Base-by-base conservation (phyloP, 2,888 invertebrate species). In the Athripsodes cinereus region DNA sequence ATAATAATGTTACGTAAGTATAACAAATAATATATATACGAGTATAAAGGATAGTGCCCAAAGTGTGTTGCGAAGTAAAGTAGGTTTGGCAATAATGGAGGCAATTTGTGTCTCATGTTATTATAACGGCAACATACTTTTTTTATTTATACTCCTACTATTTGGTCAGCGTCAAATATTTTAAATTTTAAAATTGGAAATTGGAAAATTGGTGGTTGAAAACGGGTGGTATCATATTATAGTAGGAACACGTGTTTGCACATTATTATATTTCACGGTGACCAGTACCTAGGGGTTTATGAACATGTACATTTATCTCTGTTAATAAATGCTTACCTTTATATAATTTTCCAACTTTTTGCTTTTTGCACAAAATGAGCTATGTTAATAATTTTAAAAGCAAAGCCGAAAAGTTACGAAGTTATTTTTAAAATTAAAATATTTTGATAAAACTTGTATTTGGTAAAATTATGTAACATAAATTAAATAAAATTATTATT, bases 61-160 rank as follows among this genome's bases (percentile, higher is more conserved):
- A n/a, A n/a, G n/a, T n/a, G n/a, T n/a, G n/a, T n/a, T n/a, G n/a
- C n/a, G n/a, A n/a, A n/a, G n/a, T n/a, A n/a, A n/a, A n/a, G n/a
- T 40, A n/a, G 40, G 40, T n/a, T 40, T 5, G 40, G 59, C 48
- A 50, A 35, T 56, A 61, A 56, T 57, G 59, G 55, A 49, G 48
- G 56, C 55, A 59, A 46, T 59, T 62, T 55, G 59, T 48, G 55
- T 21, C 59, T 48, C 57, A 34, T 52, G 54, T 50, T 57, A 59
- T 57, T 56, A 59, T 59, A 53, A 59, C 59, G 56, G 56, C 44
- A 56, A 56, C 59, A 56, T 53, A 56, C 50, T 59, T 56, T 51
- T 44, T 46, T 56, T 56, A 59, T 59, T 59, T 59, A 59, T 59
- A 46, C 59, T n/a, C n/a, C n/a, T 50, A 52, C 52, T 31, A 50